Conservation (phyloP, 2,113 vertebrate genomes). For the Tupaia tana region DNA sequence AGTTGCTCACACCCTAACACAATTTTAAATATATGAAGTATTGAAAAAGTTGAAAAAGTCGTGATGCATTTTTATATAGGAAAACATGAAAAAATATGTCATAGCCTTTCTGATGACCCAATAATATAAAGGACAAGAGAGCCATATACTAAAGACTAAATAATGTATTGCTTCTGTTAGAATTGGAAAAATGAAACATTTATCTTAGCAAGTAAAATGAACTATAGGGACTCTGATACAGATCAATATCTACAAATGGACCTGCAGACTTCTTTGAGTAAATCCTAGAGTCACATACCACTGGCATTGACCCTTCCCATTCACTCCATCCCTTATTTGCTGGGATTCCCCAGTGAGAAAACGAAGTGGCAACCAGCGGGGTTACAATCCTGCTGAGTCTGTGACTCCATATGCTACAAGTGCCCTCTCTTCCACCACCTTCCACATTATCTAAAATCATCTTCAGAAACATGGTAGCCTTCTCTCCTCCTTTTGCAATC, state of each 20-base stretch:
- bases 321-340: neutral
- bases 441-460: neutral
- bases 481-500: neutral
- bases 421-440: neutral
- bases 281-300: neutral
- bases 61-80: too few species aligned
- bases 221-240: conserved; percentile 21
- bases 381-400: neutral
- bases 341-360: neutral
- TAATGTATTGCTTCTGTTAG: conserved; percentile 60
- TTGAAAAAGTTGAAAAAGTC: too few species aligned
- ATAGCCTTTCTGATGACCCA: too few species aligned
- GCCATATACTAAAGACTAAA: conserved; percentile 61
- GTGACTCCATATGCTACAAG: neutral
- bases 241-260: conserved; percentile 40
- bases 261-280: conserved; percentile 5
- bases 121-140: conserved; percentile 56
- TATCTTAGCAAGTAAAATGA: conserved; percentile 57
- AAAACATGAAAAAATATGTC: too few species aligned
- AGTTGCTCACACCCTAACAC: too few species aligned
- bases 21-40: too few species aligned
- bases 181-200: conserved; percentile 65
- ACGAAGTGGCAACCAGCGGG: neutral
- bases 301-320: neutral
- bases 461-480: neutral